Base-by-base conservation (phyloP, 2,797 vertebrate species). In the Fistularia tabacaria region DNA sequence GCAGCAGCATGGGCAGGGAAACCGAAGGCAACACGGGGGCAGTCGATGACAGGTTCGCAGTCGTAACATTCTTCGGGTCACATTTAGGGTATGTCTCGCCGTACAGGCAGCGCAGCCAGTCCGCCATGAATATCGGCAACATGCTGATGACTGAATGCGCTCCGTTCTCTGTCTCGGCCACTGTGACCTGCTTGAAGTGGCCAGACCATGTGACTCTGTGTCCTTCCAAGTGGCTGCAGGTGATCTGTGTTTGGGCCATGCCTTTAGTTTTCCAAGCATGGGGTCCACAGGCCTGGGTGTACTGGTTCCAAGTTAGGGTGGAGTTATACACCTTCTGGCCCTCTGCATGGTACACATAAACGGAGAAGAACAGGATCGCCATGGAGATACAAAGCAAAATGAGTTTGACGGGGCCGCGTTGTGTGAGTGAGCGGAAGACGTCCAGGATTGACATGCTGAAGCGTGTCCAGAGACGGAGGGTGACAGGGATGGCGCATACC, bases 291-390 rank as follows among this genome's bases (percentile, higher is more conserved):
- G 85, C 77, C 40, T 87, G 84, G 38, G 91, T 84, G 1, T 99
- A 99, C 80, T 96, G 92, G 42, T 79, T 90, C 97, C 97, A 99
- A 0, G 91, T 94, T 73, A 99, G 59, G 0, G 94, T 95, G 14
- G 97, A 99, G 80, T 99, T 98, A 79, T 98, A 98, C 25, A 94
- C 90, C 56, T 97, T 97, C 88, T 95, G 91, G 10, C 96, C 97
- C 82, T 99, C 95, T 0, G 93, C 90, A 0, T 95, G 90, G 80
- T 95, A 97, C 62, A 98, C 91, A 3, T 99, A 99, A 79, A 94
- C 77, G 36, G 93, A 93, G 75, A 93, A 98, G 58, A 99, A 90
- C 12, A 99, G 66, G 54, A 95, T 82, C 1, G 95, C 91, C 12
- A 92, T 92, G 1, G 93, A 91, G 56, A 98, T 88, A 81, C 94